phyloP scores from a whole-genome alignment of 2,888 invertebrate species.

The Megastigmus dorsalis region DNA sequence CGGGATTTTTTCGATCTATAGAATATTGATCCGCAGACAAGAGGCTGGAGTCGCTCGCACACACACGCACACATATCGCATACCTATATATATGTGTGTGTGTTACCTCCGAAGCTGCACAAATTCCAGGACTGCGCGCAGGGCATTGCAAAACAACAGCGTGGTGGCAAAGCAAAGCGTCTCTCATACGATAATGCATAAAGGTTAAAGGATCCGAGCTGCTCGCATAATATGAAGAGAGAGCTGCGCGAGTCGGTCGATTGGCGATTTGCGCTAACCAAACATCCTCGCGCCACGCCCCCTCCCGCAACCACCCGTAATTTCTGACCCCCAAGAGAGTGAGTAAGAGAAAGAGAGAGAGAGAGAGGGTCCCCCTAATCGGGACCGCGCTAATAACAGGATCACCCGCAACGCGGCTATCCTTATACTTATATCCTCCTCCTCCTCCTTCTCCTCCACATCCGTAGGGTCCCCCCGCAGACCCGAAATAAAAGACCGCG shows the following conservation, averaged over 20 bases:
- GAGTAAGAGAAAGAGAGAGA: slow-evolving; percentile 19
- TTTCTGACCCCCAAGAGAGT: slow-evolving; percentile 66
- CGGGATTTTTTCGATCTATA: no score
- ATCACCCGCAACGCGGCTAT: slow-evolving; percentile 67
- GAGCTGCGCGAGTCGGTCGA: slow-evolving; percentile 58
- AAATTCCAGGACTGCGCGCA: background rate
- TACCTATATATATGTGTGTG: no score
- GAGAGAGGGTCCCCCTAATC: slow-evolving; percentile 67
- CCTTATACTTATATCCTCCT: slow-evolving; percentile 66
- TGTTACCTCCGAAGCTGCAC: no score
- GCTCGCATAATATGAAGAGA: background rate
- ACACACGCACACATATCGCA: no score
- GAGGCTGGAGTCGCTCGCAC: no score
- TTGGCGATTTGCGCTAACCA: slow-evolving; percentile 74
- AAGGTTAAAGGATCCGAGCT: slow-evolving; percentile 42
- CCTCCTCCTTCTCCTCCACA: background rate
- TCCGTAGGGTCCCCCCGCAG: background rate
- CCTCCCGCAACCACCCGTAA: slow-evolving; percentile 66
- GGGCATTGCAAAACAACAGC: background rate
- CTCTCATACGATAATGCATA: slow-evolving; percentile 43
- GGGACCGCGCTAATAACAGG: slow-evolving; percentile 73
- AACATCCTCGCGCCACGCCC: slow-evolving; percentile 72
- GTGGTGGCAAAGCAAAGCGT: background rate
- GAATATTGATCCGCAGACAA: no score
- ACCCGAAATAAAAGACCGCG: background rate